Conservation (phyloP, 2,888 invertebrate species). For the Neria commutata region DNA sequence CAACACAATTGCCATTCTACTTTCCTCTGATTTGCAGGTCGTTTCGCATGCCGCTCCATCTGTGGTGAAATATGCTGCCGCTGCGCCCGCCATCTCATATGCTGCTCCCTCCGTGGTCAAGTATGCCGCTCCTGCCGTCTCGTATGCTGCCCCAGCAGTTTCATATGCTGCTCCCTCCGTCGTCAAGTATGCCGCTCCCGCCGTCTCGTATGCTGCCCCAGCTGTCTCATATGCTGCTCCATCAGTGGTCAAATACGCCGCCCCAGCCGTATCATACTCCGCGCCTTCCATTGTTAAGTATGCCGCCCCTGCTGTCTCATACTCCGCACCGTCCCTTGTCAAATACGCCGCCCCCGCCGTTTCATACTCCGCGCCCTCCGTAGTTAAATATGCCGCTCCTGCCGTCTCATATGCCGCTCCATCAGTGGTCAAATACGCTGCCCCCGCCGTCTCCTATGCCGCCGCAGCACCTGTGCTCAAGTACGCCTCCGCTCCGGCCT, state of each 20-base stretch:
- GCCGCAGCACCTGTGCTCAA: conserved; percentile 38
- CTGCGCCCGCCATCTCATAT: conserved; percentile 23
- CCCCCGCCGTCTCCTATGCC: conserved; percentile 42
- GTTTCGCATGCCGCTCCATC: conserved; percentile 45
- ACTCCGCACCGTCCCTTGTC: conserved; percentile 31
- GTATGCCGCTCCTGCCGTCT: conserved; percentile 32
- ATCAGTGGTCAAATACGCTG: conserved; percentile 36
- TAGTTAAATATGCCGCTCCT: conserved; percentile 33
- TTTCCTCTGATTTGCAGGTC: conserved; percentile 41
- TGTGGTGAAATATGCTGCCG: conserved; percentile 44
- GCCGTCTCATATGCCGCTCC: conserved; percentile 21
- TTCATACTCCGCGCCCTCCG: conserved; percentile 32
- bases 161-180: conserved; percentile 20
- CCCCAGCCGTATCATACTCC: conserved; percentile 43
- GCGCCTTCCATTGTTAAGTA: conserved; percentile 39
- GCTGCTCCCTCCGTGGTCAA: conserved; percentile 26
- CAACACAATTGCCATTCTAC: neutral
- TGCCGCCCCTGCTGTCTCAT: conserved; percentile 41
- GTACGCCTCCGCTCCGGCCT: conserved; percentile 42
- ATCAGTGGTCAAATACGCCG: conserved; percentile 40
- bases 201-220: conserved; percentile 42
- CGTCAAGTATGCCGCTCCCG: conserved; percentile 41
- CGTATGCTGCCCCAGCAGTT: conserved; percentile 28
- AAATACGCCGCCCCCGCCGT: conserved; percentile 13
- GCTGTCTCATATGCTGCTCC: conserved; percentile 25